Conservation (phyloP, 2,888 invertebrate species). For the Idaea dimidiata region DNA sequence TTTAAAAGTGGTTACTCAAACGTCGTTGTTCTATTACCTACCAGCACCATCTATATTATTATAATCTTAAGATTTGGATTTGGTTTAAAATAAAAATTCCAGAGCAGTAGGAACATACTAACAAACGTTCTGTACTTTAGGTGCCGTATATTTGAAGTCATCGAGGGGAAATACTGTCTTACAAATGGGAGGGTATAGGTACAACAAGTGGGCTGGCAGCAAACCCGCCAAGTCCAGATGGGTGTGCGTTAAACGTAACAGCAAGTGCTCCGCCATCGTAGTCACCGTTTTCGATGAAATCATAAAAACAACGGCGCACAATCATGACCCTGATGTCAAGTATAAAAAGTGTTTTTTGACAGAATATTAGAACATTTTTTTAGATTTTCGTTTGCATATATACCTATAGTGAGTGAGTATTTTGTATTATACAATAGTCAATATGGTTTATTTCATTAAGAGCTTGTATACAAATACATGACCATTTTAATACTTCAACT, state of each 20-base stretch:
- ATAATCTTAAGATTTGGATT: no score
- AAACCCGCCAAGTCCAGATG: conserved; percentile 31
- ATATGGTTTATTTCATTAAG: not conserved
- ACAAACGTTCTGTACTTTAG: not conserved
- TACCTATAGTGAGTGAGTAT: not conserved
- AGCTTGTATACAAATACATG: no score
- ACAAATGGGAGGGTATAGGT: conserved; percentile 36
- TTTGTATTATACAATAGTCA: not conserved
- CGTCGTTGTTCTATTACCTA: no score
- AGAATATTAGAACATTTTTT: not conserved
- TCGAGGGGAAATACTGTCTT: conserved; percentile 24
- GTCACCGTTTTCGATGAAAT: conserved; percentile 32
- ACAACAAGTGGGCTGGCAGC: conserved; percentile 33
- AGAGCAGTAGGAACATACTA: not conserved
- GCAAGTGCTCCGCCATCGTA: conserved; percentile 36
- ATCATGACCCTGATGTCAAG: not conserved
- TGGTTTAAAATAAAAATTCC: no score
- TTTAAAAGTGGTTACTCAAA: no score
- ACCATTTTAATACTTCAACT: no score
- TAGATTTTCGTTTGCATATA: not conserved
- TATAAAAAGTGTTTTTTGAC: not conserved
- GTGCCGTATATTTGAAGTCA: not conserved
- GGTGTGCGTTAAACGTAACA: conserved; percentile 36
- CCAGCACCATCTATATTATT: no score
- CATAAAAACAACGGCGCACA: not conserved